Percentiles rank a stretch among this genome's conserved stretches.
phyloP scores from a whole-genome alignment of 2,113 vertebrate species.

The Chunga burmeisteri region DNA sequence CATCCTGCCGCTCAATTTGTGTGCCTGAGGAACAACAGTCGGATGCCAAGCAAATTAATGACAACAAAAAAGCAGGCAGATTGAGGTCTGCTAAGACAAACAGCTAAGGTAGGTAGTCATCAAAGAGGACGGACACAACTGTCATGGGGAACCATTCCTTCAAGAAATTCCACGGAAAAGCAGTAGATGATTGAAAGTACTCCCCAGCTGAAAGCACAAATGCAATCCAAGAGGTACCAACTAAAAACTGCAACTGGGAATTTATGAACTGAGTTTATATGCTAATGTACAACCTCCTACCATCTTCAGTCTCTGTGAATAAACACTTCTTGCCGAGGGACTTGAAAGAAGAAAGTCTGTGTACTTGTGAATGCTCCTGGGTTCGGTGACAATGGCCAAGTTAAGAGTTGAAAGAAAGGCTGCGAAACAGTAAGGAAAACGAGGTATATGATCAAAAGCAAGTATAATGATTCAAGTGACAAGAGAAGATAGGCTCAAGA shows the following conservation, averaged over 20 bases:
- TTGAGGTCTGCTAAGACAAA: background rate
- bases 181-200: background rate
- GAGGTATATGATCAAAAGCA: background rate
- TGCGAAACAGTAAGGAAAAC: background rate
- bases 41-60: background rate
- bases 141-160: background rate
- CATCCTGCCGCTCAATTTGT: background rate
- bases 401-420: background rate
- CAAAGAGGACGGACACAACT: background rate
- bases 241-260: background rate
- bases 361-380: background rate
- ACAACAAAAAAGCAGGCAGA: background rate
- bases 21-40: background rate
- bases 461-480: background rate
- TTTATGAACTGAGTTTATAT: background rate
- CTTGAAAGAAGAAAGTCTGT: background rate
- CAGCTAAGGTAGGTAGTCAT: background rate
- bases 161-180: background rate
- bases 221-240: background rate
- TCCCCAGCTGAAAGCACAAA: background rate
- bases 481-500: background rate
- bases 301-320: background rate
- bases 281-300: background rate
- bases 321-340: background rate
- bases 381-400: background rate